Percentiles rank a stretch among this genome's conserved stretches.
Conservation (phyloP, 1,140 invertebrate genomes). For the Rhopalosiphum padi region DNA sequence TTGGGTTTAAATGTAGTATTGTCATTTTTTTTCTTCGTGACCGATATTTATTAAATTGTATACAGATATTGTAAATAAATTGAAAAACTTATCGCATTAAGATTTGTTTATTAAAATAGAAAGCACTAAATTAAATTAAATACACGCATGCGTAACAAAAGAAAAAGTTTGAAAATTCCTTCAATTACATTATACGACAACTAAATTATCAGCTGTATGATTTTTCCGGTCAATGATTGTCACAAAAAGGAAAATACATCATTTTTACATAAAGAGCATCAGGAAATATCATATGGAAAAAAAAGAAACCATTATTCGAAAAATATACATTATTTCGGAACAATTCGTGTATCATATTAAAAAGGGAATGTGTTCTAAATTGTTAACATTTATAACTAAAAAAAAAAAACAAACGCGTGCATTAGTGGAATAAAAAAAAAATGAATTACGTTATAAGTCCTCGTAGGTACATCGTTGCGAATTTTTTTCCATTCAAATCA, state of each 20-base stretch:
- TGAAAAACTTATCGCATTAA: slow-evolving; percentile 23
- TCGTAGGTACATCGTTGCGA: not conserved
- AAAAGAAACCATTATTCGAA: not conserved
- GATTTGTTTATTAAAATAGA: not conserved
- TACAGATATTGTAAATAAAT: slow-evolving; percentile 12
- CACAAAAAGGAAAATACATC: not conserved
- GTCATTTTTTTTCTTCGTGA: not conserved
- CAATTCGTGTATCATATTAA: not conserved
- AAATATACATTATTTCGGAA: not conserved
- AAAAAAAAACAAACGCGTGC: not conserved
- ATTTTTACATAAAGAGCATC: not conserved
- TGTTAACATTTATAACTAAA: not conserved
- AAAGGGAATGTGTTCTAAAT: not conserved
- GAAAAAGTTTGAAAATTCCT: not conserved
- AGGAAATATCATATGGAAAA: not conserved
- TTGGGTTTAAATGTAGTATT: not conserved
- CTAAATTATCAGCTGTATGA: not conserved
- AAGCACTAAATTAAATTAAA: not conserved
- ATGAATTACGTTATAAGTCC: not conserved
- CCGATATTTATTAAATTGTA: not conserved
- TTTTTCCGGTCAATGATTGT: slow-evolving; percentile 6
- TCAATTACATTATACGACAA: not conserved
- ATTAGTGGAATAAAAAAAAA: not conserved
- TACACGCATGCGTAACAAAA: not conserved
- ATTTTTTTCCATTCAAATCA: not conserved